These are phyloP conservation scores for Herpetotheres cachinnans DNA, from an alignment of 2,113 vertebrate species.

Conservation along the genomic window DNA sequence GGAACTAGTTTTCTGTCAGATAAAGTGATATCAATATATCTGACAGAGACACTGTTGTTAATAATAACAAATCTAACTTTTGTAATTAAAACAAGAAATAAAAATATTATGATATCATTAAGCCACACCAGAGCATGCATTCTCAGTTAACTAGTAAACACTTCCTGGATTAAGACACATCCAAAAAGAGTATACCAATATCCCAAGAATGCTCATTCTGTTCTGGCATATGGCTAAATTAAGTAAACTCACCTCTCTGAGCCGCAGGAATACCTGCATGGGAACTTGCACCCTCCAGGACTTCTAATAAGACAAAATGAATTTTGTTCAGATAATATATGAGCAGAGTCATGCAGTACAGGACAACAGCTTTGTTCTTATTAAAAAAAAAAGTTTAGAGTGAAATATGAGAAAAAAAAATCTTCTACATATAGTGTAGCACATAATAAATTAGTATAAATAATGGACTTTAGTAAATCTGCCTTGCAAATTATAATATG, in stretches of 20 bases:
- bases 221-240: slow-evolving; percentile 54
- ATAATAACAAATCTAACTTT: not conserved
- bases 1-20: slow-evolving; percentile 15
- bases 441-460: not conserved
- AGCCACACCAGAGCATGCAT: slow-evolving; percentile 63
- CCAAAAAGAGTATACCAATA: slow-evolving; percentile 55
- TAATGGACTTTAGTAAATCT: not conserved
- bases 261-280: slow-evolving; percentile 80
- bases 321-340: not conserved
- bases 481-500: not conserved
- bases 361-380: slow-evolving; percentile 16
- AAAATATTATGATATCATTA: not conserved
- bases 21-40: not conserved
- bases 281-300: slow-evolving; percentile 77
- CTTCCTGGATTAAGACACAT: slow-evolving; percentile 44
- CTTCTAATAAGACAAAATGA: slow-evolving; percentile 80
- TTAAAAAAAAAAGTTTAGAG: not conserved
- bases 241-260: slow-evolving; percentile 85
- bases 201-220: slow-evolving; percentile 47
- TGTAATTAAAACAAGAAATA: not conserved
- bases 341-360: slow-evolving; percentile 11
- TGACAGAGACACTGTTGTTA: not conserved
- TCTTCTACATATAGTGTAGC: not conserved
- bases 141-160: slow-evolving; percentile 55
- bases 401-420: not conserved